Percentiles rank a stretch among this genome's conserved stretches.
Evolutionary conservation across 2,888 invertebrate genomes (phyloP).

Genomic region (Dryadula phaetusa): DNA sequence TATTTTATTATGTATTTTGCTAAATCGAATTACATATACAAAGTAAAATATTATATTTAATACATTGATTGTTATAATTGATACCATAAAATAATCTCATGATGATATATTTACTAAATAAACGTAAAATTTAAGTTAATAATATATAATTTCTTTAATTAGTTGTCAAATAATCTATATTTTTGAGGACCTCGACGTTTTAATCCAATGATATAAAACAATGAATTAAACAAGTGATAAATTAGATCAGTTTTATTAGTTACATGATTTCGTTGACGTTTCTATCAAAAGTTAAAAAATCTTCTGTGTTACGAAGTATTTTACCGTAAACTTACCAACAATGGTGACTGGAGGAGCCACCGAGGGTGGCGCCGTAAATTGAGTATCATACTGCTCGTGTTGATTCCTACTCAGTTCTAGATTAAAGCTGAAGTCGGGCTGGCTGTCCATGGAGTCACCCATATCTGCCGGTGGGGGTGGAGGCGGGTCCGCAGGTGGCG

Average conservation of each 20-base stretch:
- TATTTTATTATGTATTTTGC: not conserved
- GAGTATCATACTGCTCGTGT: slow-evolving; percentile 89
- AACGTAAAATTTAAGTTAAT: too few species aligned
- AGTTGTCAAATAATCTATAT: not conserved
- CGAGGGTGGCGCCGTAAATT: slow-evolving; percentile 76
- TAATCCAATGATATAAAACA: not conserved
- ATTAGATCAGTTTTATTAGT: not conserved
- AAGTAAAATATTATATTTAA: too few species aligned
- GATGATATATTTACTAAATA: too few species aligned
- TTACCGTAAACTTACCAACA: slow-evolving; percentile 68
- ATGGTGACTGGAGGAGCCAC: slow-evolving; percentile 69
- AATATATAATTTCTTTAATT: too few species aligned
- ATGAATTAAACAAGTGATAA: not conserved
- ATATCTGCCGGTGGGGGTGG: slow-evolving; percentile 80
- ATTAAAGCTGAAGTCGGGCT: slow-evolving; percentile 85
- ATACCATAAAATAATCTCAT: too few species aligned
- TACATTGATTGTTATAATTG: too few species aligned
- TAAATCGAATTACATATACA: not conserved
- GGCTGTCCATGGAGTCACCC: slow-evolving; percentile 69
- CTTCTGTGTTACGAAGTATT: not conserved
- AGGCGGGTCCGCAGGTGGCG: slow-evolving; percentile 77
- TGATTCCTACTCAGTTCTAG: slow-evolving; percentile 89
- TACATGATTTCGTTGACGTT: not conserved
- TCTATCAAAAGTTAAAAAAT: not conserved
- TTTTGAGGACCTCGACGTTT: not conserved